Conservation (phyloP, 1,140 invertebrate genomes). For the Heliconius congener region DNA sequence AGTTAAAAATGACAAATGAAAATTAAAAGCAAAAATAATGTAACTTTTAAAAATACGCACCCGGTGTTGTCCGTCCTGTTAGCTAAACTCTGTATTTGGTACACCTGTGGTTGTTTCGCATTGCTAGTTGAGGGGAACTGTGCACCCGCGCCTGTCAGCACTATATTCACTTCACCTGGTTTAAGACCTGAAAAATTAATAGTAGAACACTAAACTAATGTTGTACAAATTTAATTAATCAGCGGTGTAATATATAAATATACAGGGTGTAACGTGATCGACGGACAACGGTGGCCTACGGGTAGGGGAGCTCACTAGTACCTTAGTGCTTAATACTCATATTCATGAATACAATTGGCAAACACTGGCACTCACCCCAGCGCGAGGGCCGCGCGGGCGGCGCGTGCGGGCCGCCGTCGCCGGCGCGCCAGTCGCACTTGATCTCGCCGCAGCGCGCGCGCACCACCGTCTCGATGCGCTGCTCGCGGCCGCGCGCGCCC, state of each 20-base stretch:
- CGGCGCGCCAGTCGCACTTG: slow-evolving; percentile 75
- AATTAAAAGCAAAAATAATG: background rate
- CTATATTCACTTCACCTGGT: slow-evolving; percentile 71
- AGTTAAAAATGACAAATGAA: too few species aligned
- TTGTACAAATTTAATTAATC: too few species aligned
- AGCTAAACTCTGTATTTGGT: slow-evolving; percentile 62
- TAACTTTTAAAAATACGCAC: slow-evolving; percentile 27
- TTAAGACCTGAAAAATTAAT: slow-evolving; percentile 58
- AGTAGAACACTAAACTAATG: background rate
- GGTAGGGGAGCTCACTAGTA: too few species aligned
- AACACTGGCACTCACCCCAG: background rate
- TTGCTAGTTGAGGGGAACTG: slow-evolving; percentile 4
- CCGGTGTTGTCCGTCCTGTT: slow-evolving; percentile 55
- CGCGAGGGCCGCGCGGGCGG: slow-evolving; percentile 39
- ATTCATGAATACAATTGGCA: too few species aligned
- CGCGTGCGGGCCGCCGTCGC: slow-evolving; percentile 28
- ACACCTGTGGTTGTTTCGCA: slow-evolving; percentile 45
- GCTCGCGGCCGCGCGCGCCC: slow-evolving; percentile 28
- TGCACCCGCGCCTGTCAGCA: slow-evolving; percentile 56
- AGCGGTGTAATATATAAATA: too few species aligned
- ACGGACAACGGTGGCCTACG: too few species aligned
- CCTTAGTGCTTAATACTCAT: too few species aligned
- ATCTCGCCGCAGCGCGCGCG: slow-evolving; percentile 66
- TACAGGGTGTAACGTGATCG: too few species aligned
- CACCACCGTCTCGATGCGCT: slow-evolving; percentile 69